Evolutionary conservation across 2,797 vertebrate genomes (phyloP), one percentile per base, ranked within the genome.

Genomic region (Tympanoctomys barrerae): DNA sequence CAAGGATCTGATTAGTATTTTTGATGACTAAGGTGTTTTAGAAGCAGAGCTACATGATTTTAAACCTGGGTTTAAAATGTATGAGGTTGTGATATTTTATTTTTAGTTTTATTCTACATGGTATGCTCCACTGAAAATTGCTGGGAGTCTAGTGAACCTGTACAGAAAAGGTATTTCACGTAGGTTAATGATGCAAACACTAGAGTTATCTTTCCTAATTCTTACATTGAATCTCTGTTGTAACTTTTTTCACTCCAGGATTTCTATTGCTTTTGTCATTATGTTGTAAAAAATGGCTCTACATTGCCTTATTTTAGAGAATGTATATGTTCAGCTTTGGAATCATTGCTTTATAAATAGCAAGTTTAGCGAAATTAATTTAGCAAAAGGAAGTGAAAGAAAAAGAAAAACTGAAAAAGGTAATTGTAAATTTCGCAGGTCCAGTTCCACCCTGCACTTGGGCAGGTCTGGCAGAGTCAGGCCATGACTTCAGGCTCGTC

Each of bases 101-200:
- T 81, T 91, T 62, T 84, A 94, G 87, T 90, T 97, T 96, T 71
- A 94, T 80, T 94, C 82, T 78, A 83, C 33, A 94, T 39, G 93
- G 90, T 93, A 75, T 33, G 31, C 70, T 90, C 78, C 75, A 82
- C 5, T 82, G 92, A 95, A 94, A 97, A 96, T 95, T 91, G 31
- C 39, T 94, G 16, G n/a, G 87, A 31, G 81, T 21, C 59, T 97
- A 61, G 89, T 97, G 97, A 91, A 73, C 79, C 70, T 28, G 70
- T 24, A 36, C 75, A 91, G 97, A 86, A 90, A 90, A 95, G 31
- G 66, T 70, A 68, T 24, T 52, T 52, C 57, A 91, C 42, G 10
- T 61, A 81, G 86, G 80, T 94, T 73, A 66, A 54, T 93, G 80
- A 12, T 92, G 59, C 68, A 91, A 93, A 42, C 5, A 22, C 57